These are phyloP conservation scores for Ferrisia virgata DNA, from an alignment of 2,888 invertebrate species.

Conservation along the genomic window DNA sequence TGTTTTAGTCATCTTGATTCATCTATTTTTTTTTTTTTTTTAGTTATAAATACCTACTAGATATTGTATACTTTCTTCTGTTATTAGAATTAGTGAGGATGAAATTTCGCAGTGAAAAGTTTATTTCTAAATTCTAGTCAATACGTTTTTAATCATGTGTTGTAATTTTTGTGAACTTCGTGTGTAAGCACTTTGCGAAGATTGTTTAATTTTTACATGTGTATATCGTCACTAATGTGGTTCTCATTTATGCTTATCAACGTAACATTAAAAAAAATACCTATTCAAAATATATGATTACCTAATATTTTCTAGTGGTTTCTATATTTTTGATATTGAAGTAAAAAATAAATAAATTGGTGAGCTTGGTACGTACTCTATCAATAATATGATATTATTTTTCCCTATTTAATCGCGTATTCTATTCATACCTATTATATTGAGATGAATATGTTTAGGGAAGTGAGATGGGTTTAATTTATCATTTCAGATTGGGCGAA, in stretches of 20 bases:
- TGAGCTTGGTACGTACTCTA: too few species aligned
- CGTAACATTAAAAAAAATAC: not conserved
- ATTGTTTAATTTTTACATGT: not conserved
- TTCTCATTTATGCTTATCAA: not conserved
- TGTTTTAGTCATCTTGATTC: too few species aligned
- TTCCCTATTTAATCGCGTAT: too few species aligned
- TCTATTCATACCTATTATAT: not conserved
- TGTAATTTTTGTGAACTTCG: not conserved
- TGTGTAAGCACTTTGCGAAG: not conserved
- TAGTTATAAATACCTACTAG: too few species aligned
- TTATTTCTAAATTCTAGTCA: not conserved
- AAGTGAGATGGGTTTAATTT: conserved; percentile 3
- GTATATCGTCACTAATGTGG: conserved; percentile 3
- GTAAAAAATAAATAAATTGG: too few species aligned
- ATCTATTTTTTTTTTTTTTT: too few species aligned
- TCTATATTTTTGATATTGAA: not conserved
- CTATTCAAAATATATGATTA: not conserved
- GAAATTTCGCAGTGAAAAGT: too few species aligned
- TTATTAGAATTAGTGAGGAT: too few species aligned
- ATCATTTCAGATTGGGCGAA: conserved; percentile 1
- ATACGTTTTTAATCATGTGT: not conserved
- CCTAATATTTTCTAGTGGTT: not conserved
- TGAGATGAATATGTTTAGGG: not conserved
- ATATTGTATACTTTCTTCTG: not conserved
- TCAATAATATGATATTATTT: not conserved